Evolutionary conservation across 2,888 invertebrate genomes (phyloP), one percentile per base, ranked within the genome.

Genomic region (Pandemis cinnamomeana): DNA sequence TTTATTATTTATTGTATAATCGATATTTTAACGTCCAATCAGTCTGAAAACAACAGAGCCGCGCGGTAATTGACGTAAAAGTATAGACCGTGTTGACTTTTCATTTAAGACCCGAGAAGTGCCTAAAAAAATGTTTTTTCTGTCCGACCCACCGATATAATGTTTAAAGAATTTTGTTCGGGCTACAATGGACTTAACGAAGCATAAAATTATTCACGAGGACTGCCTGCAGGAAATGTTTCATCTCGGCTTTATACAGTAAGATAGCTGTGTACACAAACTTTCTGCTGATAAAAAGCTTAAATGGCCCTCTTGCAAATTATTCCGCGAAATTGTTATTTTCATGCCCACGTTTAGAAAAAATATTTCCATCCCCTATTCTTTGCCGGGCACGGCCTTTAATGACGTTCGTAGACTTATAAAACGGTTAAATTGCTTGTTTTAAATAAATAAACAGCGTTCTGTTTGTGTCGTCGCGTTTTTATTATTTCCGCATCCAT

Each of bases 251-350:
- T 87, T 84, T 83, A 86, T 87, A 83, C 76, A 84, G 88, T 87
- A 84, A 90, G 90, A 90, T 91, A 89, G 88, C 91, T 92, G 91
- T 86, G 85, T 89, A 92, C 85, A 92, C 91, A 90, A 90, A 89
- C 87, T 89, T 89, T 83, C 80, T 82, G 80, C 88, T 89, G 93
- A 92, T 92, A 92, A 93, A 92, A 92, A 91, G 90, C 91, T 90
- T 86, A 91, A 91, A 91, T 89, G 90, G 88, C 88, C 87, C 83
- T 84, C 87, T 89, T 84, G 84, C 87, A 91, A 92, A 92, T 92
- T 91, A 91, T 91, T 87, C 89, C 82, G 80, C 82, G 82, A 87
- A 91, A 91, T 91, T 92, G 90, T 92, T 92, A 92, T 91, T 90
- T 88, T 89, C 87, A 85, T 84, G 87, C 85, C 82, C 82, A 79